Evolutionary conservation across 2,113 vertebrate species (phyloP), one percentile per base, ranked within the genome.

Genomic region (Heloderma charlesbogerti): DNA sequence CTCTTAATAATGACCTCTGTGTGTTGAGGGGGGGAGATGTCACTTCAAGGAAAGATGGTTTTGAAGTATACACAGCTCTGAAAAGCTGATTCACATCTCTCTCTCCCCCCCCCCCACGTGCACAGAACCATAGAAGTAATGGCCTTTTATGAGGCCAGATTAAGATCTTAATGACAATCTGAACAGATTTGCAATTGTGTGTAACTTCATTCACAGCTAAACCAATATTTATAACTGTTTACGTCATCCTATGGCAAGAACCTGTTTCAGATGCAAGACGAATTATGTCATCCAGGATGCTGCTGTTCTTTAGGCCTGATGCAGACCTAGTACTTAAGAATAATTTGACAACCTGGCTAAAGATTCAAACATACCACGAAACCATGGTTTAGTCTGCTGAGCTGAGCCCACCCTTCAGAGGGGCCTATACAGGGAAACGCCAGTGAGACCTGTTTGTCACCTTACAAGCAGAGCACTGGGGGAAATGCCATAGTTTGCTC

Each of bases 131-230:
- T 91, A 90, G 78, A 10, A 89, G 92, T 87, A 92, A 93, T 88
- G 87, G 93, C 90, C 92, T 92, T n/a, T 93, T 94, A 93, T 92
- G 87, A 85, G 7, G 4, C 90, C 72, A 90, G 94, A 92, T 93
- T 92, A 94, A 91, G 93, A 95, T 93, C 93, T 93, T 82, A 93
- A 87, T 1, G 86, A 71, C 86, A 91, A 95, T 82, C 91, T 88
- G 94, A 93, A 95, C 83, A 87, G 91, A 92, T 94, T 75, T 0
- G 75, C 0, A 29, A 72, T 12, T 72, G 29, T 34, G 0, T 90
- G 94, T 86, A 91, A 74, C 85, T 86, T 90, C 84, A 89, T 87
- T 85, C 88, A 57, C 51, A 66, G 90, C 84, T 95, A 94, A 95
- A 86, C 87, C 92, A 43, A 72, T 79, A 31, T 77, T 22, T 51